Conservation (phyloP, 2,113 vertebrate genomes). For the Poeciliopsis occidentalis region DNA sequence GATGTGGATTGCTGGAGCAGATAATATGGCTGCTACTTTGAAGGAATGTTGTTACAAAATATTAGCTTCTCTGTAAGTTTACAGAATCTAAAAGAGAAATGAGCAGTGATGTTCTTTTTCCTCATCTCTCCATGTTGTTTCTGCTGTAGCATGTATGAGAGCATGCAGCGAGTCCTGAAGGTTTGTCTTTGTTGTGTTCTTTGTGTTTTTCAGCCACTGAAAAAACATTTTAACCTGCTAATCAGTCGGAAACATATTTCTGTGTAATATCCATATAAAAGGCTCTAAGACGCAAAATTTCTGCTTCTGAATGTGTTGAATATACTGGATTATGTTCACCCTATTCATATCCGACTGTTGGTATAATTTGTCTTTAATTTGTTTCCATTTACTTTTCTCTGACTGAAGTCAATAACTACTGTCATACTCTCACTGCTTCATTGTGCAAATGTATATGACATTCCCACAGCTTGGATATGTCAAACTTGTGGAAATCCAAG, state of each 20-base stretch:
- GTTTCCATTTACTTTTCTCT: too few relatives aligned
- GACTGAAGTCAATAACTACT: too few relatives aligned
- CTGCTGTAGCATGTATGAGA: not conserved
- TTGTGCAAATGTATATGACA: too few relatives aligned
- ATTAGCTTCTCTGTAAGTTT: constrained; percentile 45
- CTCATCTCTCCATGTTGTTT: not conserved
- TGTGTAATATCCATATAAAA: constrained; percentile 14
- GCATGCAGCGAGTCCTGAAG: too few relatives aligned
- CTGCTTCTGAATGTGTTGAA: too few relatives aligned
- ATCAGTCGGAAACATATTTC: constrained; percentile 8
- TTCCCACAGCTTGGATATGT: too few relatives aligned
- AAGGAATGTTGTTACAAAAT: constrained; percentile 53
- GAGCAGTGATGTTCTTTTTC: constrained; percentile 11
- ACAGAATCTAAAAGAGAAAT: constrained; percentile 27
- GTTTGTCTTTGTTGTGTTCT: constrained; percentile 4
- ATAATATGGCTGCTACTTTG: constrained; percentile 65
- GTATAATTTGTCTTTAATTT: too few relatives aligned
- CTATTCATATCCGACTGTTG: too few relatives aligned
- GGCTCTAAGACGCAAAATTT: constrained; percentile 18
- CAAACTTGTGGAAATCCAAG: too few relatives aligned
- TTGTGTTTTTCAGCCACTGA: too few relatives aligned
- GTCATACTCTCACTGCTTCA: too few relatives aligned
- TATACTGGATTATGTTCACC: too few relatives aligned
- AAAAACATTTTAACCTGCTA: not conserved
- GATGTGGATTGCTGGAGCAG: constrained; percentile 59